phyloP scores from a whole-genome alignment of 1,140 invertebrate genomes.

The Conus betulinus region DNA sequence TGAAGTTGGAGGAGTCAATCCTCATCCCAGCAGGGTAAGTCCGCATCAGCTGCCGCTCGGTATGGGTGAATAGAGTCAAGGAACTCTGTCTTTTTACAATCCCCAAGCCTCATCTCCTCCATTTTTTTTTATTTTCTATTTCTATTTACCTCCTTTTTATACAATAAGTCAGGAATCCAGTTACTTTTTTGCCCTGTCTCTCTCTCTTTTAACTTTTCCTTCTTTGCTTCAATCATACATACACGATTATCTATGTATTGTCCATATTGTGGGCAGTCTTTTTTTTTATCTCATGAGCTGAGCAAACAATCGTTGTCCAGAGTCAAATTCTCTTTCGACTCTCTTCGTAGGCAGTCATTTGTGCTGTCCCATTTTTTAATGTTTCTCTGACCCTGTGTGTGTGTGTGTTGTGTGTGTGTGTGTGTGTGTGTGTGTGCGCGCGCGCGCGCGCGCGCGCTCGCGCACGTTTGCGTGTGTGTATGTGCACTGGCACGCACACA shows the following conservation, averaged over 20 bases:
- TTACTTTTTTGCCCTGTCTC: background rate
- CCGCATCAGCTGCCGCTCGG: slow-evolving; percentile 91
- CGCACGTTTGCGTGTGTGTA: too few relatives aligned
- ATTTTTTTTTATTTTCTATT: too few relatives aligned
- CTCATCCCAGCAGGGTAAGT: slow-evolving; percentile 94
- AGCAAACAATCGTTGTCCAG: too few relatives aligned
- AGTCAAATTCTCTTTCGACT: too few relatives aligned
- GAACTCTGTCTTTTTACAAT: background rate
- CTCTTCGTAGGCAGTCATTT: too few relatives aligned
- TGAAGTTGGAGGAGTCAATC: slow-evolving; percentile 96
- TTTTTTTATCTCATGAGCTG: too few relatives aligned
- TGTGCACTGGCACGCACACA: background rate
- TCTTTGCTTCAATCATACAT: background rate
- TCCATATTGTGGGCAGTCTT: too few relatives aligned
- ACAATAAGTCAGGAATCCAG: background rate
- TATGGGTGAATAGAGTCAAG: slow-evolving; percentile 78
- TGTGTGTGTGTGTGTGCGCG: background rate
- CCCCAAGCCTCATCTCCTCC: too few relatives aligned
- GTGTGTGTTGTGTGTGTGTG: slow-evolving; percentile 9
- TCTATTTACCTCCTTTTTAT: too few relatives aligned
- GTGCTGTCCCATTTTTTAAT: too few relatives aligned
- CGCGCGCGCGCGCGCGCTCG: background rate
- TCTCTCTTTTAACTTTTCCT: background rate
- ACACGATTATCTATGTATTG: background rate
- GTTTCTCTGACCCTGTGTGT: too few relatives aligned